Percentiles rank a stretch among this genome's conserved stretches.
phyloP scores from a whole-genome alignment of 2,113 vertebrate genomes.

The Cavia porcellus region DNA sequence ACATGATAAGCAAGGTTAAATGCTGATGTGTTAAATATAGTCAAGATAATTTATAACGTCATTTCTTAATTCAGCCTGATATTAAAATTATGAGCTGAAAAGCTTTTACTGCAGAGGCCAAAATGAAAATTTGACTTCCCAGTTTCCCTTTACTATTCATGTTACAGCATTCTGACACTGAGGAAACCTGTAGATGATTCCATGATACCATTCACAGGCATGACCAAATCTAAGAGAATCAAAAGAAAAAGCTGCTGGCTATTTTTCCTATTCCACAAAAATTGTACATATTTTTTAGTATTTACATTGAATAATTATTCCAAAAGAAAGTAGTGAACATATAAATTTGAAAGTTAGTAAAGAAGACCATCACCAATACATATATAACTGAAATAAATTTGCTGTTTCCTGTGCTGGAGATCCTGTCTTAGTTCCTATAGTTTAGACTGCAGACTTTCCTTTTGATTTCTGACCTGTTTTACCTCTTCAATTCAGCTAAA shows the following conservation, averaged over 20 bases:
- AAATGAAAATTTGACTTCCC: background rate
- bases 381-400: background rate
- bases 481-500: background rate
- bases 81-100: background rate
- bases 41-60: background rate
- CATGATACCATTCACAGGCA: background rate
- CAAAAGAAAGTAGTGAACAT: background rate
- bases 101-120: background rate
- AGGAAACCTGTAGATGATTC: background rate
- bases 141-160: background rate
- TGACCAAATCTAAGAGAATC: background rate
- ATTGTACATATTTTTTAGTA: background rate
- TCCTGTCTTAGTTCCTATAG: background rate
- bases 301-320: background rate
- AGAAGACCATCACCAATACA: background rate
- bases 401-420: background rate
- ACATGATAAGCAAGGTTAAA: background rate
- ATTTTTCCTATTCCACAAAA: background rate
- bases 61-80: background rate
- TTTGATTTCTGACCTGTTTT: background rate
- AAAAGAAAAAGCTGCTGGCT: background rate
- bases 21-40: background rate
- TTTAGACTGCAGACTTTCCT: fast-evolving
- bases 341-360: background rate
- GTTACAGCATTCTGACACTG: background rate